A percentile compares a stretch with the other conserved stretches of the same genome.
phyloP scores from a whole-genome alignment of 92 coral and sea anemone genomes.

The Porites rus region DNA sequence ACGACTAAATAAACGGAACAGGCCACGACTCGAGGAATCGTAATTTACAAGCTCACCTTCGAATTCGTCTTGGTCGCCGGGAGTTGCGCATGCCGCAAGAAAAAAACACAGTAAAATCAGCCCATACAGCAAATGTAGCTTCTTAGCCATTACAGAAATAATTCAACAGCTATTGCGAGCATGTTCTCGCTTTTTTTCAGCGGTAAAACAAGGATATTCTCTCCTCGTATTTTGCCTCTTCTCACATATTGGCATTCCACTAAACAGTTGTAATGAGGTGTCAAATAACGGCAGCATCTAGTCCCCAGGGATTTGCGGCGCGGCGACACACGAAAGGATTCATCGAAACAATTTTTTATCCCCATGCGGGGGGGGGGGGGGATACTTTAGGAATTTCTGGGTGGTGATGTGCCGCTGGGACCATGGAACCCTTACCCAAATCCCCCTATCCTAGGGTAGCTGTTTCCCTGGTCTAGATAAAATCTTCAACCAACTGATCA shows the following conservation, averaged over 20 bases:
- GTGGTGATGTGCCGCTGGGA: too few relatives aligned
- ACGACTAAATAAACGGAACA: neutral
- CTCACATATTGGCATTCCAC: neutral
- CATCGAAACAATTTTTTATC: too few relatives aligned
- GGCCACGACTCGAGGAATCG: neutral
- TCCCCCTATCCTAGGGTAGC: too few relatives aligned
- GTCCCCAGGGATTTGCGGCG: slow-evolving; percentile 6
- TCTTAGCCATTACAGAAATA: slow-evolving; percentile 18
- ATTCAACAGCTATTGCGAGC: neutral
- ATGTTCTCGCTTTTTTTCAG: slow-evolving; percentile 15
- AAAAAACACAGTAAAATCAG: slow-evolving; percentile 4
- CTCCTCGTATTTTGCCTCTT: neutral
- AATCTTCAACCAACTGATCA: too few relatives aligned
- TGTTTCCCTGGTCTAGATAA: too few relatives aligned
- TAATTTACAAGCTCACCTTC: slow-evolving; percentile 31
- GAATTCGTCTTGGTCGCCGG: neutral
- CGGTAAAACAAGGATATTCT: slow-evolving; percentile 6
- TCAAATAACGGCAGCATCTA: neutral
- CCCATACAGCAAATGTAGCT: neutral
- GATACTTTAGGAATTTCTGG: too few relatives aligned
- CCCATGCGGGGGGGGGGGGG: too few relatives aligned
- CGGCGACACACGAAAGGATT: neutral
- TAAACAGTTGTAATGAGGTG: neutral
- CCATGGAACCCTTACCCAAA: too few relatives aligned
- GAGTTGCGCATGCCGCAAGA: neutral